A percentile compares a stretch with the other conserved stretches of the same genome.
phyloP scores from a whole-genome alignment of 2,113 vertebrate species.

The Piaya cayana region DNA sequence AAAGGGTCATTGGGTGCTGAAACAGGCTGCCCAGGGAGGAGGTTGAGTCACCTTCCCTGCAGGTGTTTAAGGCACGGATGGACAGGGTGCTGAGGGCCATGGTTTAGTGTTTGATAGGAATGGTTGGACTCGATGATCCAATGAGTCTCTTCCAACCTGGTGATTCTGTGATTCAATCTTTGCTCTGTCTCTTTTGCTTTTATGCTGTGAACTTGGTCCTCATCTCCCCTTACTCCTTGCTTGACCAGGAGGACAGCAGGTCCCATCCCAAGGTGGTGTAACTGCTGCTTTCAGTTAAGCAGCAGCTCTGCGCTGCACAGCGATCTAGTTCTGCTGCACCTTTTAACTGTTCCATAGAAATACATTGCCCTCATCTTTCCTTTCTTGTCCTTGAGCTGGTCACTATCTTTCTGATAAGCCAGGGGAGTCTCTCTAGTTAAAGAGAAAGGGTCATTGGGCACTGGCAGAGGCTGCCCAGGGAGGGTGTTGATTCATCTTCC shows the following conservation, averaged over 20 bases:
- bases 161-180: too few species aligned
- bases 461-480: too few species aligned
- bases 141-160: too few species aligned
- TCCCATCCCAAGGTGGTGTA: not conserved
- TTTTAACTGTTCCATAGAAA: not conserved
- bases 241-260: not conserved
- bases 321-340: not conserved
- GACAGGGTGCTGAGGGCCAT: too few species aligned
- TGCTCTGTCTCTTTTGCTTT: not conserved
- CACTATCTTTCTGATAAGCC: not conserved
- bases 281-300: not conserved
- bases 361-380: not conserved
- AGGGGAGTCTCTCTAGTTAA: not conserved
- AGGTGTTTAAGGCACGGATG: too few species aligned
- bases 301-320: accelerated
- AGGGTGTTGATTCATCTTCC: too few species aligned
- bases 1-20: too few species aligned
- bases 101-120: too few species aligned
- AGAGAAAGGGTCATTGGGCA: too few species aligned
- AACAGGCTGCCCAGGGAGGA: too few species aligned
- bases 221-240: accelerated
- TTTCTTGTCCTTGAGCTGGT: not conserved
- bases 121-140: too few species aligned
- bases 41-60: too few species aligned
- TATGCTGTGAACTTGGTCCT: not conserved